Conservation (phyloP, 1,140 invertebrate genomes). For the Drosophila subpulchrella region DNA sequence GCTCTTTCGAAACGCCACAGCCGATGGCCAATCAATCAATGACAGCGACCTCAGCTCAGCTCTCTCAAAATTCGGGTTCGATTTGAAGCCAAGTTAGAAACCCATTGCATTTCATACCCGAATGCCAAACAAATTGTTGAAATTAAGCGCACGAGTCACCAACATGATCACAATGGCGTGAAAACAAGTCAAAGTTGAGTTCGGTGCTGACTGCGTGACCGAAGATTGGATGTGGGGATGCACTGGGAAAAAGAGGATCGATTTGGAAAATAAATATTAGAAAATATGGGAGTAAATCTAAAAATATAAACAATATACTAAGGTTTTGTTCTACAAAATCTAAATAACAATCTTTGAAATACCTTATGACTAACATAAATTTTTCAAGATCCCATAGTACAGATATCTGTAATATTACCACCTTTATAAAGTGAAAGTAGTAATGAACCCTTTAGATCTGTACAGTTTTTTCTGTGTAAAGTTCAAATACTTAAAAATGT, state of each 20-base stretch:
- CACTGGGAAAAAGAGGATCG: neutral
- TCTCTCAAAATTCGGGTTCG: neutral
- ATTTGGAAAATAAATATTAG: too few relatives aligned
- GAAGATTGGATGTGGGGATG: constrained; percentile 35
- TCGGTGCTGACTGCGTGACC: constrained; percentile 62
- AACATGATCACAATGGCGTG: constrained; percentile 73
- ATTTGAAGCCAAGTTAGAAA: constrained; percentile 56
- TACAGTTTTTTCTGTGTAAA: constrained; percentile 9
- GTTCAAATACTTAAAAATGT: constrained; percentile 11
- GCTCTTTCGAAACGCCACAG: constrained; percentile 56
- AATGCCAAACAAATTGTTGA: constrained; percentile 72
- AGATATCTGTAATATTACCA: too few relatives aligned
- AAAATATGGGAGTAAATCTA: too few relatives aligned
- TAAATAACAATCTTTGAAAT: too few relatives aligned
- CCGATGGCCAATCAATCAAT: constrained; percentile 75
- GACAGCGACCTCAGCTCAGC: constrained; percentile 42
- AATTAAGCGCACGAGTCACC: constrained; percentile 80
- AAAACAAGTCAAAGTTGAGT: constrained; percentile 68
- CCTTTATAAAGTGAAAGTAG: too few relatives aligned
- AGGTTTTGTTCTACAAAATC: neutral
- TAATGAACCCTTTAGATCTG: neutral
- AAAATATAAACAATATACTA: neutral
- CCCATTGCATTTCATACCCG: constrained; percentile 67
- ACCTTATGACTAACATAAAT: too few relatives aligned
- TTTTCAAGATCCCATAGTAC: too few relatives aligned